phyloP scores from a whole-genome alignment of 2,888 invertebrate genomes.

The Campoplex nolae region DNA sequence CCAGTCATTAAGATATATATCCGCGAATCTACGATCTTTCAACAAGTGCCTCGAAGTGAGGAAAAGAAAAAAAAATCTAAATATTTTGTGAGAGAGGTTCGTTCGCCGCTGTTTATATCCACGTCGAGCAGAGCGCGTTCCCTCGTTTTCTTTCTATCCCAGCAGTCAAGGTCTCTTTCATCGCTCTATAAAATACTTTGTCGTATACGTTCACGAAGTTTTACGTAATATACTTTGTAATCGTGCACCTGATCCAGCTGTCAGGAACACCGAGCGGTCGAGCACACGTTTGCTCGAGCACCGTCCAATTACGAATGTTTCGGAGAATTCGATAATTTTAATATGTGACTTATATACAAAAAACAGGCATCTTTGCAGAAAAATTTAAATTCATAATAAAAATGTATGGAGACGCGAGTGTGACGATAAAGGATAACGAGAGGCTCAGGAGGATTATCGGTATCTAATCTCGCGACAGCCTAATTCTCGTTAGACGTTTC shows the following conservation, averaged over 20 bases:
- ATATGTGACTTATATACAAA: conserved; percentile 6
- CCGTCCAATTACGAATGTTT: conserved; percentile 50
- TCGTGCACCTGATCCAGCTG: conserved; percentile 64
- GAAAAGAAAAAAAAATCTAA: conserved; percentile 28
- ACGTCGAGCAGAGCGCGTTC: background rate
- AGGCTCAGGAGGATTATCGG: conserved; percentile 40
- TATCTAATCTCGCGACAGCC: conserved; percentile 59
- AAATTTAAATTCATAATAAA: background rate
- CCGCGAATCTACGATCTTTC: conserved; percentile 49
- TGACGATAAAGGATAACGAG: conserved; percentile 20
- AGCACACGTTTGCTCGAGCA: background rate
- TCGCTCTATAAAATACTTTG: conserved; percentile 14
- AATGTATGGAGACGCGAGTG: background rate
- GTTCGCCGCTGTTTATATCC: conserved; percentile 37
- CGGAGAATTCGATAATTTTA: conserved; percentile 24
- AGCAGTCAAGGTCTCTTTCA: conserved; percentile 36
- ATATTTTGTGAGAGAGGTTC: conserved; percentile 20
- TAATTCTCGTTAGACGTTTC: conserved; percentile 50
- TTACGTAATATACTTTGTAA: conserved; percentile 33
- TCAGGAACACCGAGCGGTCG: background rate
- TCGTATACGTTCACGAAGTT: conserved; percentile 16
- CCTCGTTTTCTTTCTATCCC: conserved; percentile 25
- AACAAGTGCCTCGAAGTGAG: conserved; percentile 15
- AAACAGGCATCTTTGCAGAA: background rate
- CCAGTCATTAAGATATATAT: conserved; percentile 24